Conservation (phyloP, 1,140 invertebrate genomes). For the Achroia grisella region DNA sequence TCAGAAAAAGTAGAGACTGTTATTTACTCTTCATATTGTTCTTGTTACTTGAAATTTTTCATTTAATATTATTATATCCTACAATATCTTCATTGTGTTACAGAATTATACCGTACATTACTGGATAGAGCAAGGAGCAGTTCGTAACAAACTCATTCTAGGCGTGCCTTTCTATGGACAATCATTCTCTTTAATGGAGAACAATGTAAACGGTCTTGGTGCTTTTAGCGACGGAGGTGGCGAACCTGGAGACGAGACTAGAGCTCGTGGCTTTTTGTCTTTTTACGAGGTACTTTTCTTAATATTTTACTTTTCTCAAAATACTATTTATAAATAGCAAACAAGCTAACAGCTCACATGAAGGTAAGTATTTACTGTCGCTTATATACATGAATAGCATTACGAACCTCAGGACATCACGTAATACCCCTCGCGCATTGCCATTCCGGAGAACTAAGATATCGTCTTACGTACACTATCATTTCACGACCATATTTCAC, state of each 20-base stretch:
- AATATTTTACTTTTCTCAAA: no score
- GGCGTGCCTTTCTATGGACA: constrained; percentile 91
- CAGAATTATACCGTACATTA: constrained; percentile 88
- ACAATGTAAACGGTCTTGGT: constrained; percentile 77
- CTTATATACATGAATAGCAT: no score
- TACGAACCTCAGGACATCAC: no score
- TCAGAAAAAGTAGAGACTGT: no score
- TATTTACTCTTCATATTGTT: no score
- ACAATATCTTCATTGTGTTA: constrained; percentile 30
- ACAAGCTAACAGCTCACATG: no score
- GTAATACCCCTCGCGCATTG: no score
- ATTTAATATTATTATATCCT: neutral
- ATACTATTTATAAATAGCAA: no score
- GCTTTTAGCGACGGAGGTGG: constrained; percentile 83
- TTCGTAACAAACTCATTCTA: constrained; percentile 83
- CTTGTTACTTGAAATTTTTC: neutral
- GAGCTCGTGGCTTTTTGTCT: constrained; percentile 85
- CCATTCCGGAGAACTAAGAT: no score
- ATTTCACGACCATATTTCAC: no score
- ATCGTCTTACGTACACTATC: no score
- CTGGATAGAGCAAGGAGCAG: constrained; percentile 85
- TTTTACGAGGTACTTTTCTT: constrained; percentile 84
- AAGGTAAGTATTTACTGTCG: no score
- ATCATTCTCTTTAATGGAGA: constrained; percentile 83
- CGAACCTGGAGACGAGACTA: constrained; percentile 85